Conservation (phyloP, 2,888 invertebrate species). For the Oscheius sp. region DNA sequence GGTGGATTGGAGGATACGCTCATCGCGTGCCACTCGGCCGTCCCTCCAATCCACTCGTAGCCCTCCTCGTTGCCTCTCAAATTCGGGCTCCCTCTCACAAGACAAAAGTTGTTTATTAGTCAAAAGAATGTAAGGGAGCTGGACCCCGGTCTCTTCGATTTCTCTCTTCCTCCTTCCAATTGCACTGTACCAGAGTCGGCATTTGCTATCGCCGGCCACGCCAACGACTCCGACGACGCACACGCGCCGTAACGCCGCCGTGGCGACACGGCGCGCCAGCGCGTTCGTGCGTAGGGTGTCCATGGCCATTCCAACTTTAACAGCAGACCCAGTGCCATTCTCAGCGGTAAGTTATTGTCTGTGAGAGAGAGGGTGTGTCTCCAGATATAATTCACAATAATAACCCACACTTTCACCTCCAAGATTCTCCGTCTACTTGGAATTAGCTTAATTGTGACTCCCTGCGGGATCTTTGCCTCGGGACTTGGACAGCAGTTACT, state of each 20-base stretch:
- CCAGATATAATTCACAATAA: conserved; percentile 22
- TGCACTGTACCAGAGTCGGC: conserved; percentile 39
- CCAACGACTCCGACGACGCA: conserved; percentile 42
- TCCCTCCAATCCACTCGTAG: conserved; percentile 1
- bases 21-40: conserved; percentile 5
- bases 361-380: conserved; percentile 6
- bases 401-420: conserved; percentile 12
- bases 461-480: conserved; percentile 11
- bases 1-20: too few relatives aligned
- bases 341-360: conserved; percentile 53
- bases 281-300: conserved; percentile 69
- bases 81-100: neutral
- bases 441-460: conserved; percentile 17
- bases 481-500: neutral
- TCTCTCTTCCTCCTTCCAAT: neutral
- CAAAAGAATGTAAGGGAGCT: conserved; percentile 8
- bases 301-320: conserved; percentile 69
- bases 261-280: conserved; percentile 57
- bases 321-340: conserved; percentile 66
- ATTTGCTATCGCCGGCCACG: conserved; percentile 39
- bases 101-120: conserved; percentile 5
- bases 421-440: neutral
- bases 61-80: conserved; percentile 7
- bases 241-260: conserved; percentile 28
- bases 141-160: neutral